Base-by-base conservation (phyloP, 1,140 invertebrate genomes). In the Drosophila saltans region DNA sequence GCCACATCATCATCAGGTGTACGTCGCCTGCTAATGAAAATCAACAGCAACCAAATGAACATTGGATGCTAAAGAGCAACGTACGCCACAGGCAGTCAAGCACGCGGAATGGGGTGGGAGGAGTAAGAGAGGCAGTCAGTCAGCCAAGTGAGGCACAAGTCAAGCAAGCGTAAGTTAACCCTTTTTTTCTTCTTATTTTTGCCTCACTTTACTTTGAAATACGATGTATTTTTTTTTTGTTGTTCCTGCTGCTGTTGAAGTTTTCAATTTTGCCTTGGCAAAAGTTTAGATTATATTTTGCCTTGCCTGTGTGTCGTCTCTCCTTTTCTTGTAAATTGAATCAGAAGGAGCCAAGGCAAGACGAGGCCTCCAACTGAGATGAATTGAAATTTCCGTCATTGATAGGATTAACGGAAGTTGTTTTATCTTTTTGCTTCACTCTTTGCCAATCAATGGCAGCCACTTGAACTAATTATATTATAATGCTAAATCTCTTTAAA, bases 1-100 rank as follows among this genome's bases (percentile, higher is more conserved):
- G 64, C 45, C 62, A 63, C 57, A 71, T 70, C 66, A 64, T 39
- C 64, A 58, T 66, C 62, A 59, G 68, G 59, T 76, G 64, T 11
- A 41, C 24, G 57, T 30, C 4, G 28, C 39, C 33, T 72, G 81
- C 66, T 85, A 85, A 88, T 82, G 79, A 67, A 88, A 80, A 74
- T 72, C 68, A 80, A 86, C 83, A 74, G 76, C 67, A 65, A 69
- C 55, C 69, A 79, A 80, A 66, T 52, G 45, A 52, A 21, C 45
- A 52, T 52, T 21, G 24, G 45, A 52, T 64, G 69, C 75, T 75
- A 71, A 75, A 75, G 59, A 88, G 76, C 80, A 80, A 73, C 59
- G 55, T 80, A 86, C 76, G 80, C 76, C 69, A 56, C 24, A 60
- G 48, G 43, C 41, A 33, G 48, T 21, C 45, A 48, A 8, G 16